Conservation (phyloP, 2,888 invertebrate species). For the Euspilapteryx auroguttella region DNA sequence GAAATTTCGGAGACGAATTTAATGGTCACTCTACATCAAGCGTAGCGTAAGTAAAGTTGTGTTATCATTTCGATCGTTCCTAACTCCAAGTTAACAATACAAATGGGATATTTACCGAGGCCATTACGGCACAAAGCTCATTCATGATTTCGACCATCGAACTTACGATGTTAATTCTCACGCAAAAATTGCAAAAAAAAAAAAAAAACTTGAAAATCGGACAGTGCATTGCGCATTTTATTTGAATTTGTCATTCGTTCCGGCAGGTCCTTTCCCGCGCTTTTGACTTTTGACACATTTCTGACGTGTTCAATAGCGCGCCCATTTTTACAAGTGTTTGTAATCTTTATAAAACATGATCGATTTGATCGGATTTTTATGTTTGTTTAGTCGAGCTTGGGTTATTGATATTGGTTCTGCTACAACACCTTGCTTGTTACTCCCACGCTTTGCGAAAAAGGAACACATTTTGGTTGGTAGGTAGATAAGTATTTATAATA, state of each 20-base stretch:
- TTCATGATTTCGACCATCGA: too few relatives aligned
- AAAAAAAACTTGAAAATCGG: too few relatives aligned
- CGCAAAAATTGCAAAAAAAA: conserved; percentile 2
- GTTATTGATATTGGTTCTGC: conserved; percentile 13
- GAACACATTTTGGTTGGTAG: too few relatives aligned
- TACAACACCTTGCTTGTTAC: conserved; percentile 20
- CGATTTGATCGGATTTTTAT: conserved; percentile 46
- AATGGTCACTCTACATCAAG: conserved; percentile 16
- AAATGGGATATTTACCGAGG: conserved; percentile 45
- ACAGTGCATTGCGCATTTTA: conserved; percentile 3
- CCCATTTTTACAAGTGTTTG: conserved; percentile 11
- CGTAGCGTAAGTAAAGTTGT: too few relatives aligned
- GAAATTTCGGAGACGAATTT: too few relatives aligned
- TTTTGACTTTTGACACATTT: neutral
- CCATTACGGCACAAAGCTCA: conserved; percentile 40
- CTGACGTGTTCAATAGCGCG: conserved; percentile 6
- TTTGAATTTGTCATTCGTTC: too few relatives aligned
- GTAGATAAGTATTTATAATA: too few relatives aligned
- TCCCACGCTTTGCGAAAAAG: conserved; percentile 25
- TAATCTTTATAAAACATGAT: conserved; percentile 35
- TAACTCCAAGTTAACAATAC: conserved; percentile 27
- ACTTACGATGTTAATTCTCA: conserved; percentile 17
- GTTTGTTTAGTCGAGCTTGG: conserved; percentile 28
- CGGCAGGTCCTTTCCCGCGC: conserved; percentile 16
- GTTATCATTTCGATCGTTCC: too few relatives aligned